Evolutionary conservation across 1,140 invertebrate genomes (phyloP), one percentile per base, ranked within the genome.

Genomic region (Rhopalosiphum padi): DNA sequence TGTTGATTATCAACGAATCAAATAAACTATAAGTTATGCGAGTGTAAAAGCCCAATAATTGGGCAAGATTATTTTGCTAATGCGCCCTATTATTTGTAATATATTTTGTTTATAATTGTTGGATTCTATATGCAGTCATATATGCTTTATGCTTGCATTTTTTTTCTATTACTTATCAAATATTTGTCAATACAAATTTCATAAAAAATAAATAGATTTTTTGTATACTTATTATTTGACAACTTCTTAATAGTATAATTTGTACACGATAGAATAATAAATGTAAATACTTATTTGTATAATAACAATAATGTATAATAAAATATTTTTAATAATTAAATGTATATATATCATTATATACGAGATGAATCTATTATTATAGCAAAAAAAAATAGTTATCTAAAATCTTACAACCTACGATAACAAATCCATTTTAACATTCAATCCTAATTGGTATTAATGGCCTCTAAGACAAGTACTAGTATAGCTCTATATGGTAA

Each of bases 381-480:
- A 46, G 8, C 46, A 6, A 46, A 46, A 46, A 46, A 46, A 46
- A 11, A 68, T 68, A 15, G 25, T n/a, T 68, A n/a, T n/a, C 11
- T 15, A 68, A 68, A n/a, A 77, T 4, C 30, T n/a, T n/a, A n/a
- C 0, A n/a, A 68, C 4, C 30, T 5, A 22, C 0, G 30, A 68
- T n/a, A 68, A 9, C 30, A 15, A 30, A 68, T n/a, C 60, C 60
- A 68, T 68, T 15, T n/a, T n/a, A n/a, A n/a, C 7, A 68, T 68
- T n/a, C 30, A n/a, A 77, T 5, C 0, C 15, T 35, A 77, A 77
- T n/a, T 4, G 30, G 18, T 5, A n/a, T 77, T 77, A n/a, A n/a
- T 0, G 8, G 2, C n/a, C 0, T 18, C n/a, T n/a, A 18, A 77
- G n/a, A 77, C 4, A 18, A 35, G 1, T 18, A 5, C 1, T 6